phyloP scores from a whole-genome alignment of 2,113 vertebrate genomes.

The Pseudorectes ferrugineus region DNA sequence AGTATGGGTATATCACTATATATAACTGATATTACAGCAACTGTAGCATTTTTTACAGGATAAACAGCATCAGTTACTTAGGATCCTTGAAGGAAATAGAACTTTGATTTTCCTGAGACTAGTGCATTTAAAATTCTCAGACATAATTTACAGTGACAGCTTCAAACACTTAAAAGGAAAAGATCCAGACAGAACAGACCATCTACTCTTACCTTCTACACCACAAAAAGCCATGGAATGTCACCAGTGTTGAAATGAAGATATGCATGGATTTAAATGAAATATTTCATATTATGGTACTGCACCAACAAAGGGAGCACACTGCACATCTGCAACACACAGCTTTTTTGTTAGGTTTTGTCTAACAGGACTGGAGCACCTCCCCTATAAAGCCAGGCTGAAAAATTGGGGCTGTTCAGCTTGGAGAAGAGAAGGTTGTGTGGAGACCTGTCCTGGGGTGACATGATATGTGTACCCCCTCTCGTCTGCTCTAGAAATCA shows the following conservation, averaged over 20 bases:
- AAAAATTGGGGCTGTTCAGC: background rate
- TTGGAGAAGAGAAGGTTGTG: background rate
- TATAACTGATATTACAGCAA: background rate
- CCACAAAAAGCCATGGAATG: background rate
- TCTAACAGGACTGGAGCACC: background rate
- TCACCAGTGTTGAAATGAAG: background rate
- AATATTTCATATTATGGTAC: background rate
- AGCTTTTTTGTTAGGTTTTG: background rate
- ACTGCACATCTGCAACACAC: background rate
- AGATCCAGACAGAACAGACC: background rate
- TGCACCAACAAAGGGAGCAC: background rate
- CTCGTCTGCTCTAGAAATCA: too few relatives aligned
- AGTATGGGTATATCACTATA: background rate
- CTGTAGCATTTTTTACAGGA: background rate
- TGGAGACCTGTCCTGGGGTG: too few relatives aligned
- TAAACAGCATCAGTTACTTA: background rate
- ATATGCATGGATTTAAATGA: background rate
- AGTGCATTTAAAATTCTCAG: background rate
- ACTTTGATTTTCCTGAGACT: background rate
- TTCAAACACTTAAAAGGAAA: background rate
- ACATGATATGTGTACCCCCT: too few relatives aligned
- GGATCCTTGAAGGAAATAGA: background rate
- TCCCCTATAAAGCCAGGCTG: rapidly evolving
- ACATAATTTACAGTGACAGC: background rate
- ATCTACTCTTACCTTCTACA: background rate